These are phyloP conservation scores for Palythoa grandiflora DNA, from an alignment of 92 coral and sea anemone species.

Conservation along the genomic window DNA sequence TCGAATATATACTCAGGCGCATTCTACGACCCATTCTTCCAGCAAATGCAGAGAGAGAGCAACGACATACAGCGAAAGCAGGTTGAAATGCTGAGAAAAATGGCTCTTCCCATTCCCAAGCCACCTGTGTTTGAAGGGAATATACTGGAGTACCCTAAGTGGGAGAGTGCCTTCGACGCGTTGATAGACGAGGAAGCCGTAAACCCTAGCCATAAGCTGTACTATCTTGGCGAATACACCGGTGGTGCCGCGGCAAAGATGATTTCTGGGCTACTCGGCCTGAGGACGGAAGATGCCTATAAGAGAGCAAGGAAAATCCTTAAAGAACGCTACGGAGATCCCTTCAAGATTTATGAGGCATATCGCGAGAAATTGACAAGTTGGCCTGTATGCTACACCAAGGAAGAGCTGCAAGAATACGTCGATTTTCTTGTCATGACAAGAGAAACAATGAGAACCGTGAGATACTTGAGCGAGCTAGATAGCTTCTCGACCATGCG, in stretches of 20 bases:
- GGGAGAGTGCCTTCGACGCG: constrained; percentile 72
- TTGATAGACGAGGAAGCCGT: constrained; percentile 66
- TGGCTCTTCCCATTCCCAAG: constrained; percentile 53
- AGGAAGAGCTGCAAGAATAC: constrained; percentile 14
- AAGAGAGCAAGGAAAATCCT: too few species aligned
- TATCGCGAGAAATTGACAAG: constrained; percentile 31
- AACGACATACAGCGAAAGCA: constrained; percentile 3
- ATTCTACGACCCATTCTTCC: neutral
- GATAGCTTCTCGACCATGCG: constrained; percentile 41
- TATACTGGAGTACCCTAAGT: constrained; percentile 65
- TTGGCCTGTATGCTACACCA: constrained; percentile 34
- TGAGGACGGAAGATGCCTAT: neutral
- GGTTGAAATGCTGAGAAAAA: constrained; percentile 48
- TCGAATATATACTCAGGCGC: neutral
- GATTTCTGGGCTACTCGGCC: constrained; percentile 63
- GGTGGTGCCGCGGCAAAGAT: constrained; percentile 18
- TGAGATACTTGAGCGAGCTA: constrained; percentile 47
- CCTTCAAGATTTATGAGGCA: constrained; percentile 61
- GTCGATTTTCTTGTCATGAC: constrained; percentile 43
- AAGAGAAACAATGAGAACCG: constrained; percentile 49
- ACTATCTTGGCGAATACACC: constrained; percentile 70
- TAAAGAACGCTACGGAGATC: constrained; percentile 13
- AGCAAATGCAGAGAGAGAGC: constrained; percentile 7
- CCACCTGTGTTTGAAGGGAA: constrained; percentile 56
- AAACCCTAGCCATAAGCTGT: constrained; percentile 60